Evolutionary conservation across 2,113 vertebrate species (phyloP), one percentile per base, ranked within the genome.

Genomic region (Cottus gobio): DNA sequence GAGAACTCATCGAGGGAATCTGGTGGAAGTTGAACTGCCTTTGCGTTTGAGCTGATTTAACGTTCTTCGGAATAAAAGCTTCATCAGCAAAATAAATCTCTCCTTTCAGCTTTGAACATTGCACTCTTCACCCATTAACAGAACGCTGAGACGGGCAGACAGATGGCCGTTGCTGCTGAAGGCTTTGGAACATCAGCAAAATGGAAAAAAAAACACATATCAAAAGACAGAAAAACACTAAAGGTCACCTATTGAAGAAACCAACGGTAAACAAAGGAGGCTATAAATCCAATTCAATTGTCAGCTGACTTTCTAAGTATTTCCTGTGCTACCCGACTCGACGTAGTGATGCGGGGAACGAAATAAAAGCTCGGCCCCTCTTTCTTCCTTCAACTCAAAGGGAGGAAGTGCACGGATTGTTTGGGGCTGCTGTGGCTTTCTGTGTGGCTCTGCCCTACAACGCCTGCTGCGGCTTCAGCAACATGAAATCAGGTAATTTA

Each of bases 381-480:
- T 24, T 56, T 84, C 75, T 79, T 74, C 52, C 68, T 63, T 37
- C 13, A 34, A 50, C 31, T 85, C 65, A 87, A 91, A 91, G 62
- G 44, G 46, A 88, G 86, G 82, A 91, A 86, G 75, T 78, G 16
- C 30, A 63, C 20, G 30, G 46, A 87, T 85, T 87, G 84, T 85
- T 75, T 84, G 34, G 68, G 88, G 89, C 73, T 75, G 22, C 3
- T 1, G 65, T 76, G 76, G 70, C n/a, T 72, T 69, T 67, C 22
- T 77, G 36, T 46, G 31, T 11, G 42, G 46, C 64, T 77, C 28
- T 57, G 37, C n/a, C 44, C 24, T 7, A 18, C 9, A 18, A 31
- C 26, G 24, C 18, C 18, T 10, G 68, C 20, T 11, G 24, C 24
- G 13, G 12, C 66, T 4, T 54, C 65, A 66, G 39, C 15, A 15